Percentiles rank a stretch among this genome's conserved stretches.
These are phyloP conservation scores for Drosophila seguyi DNA, from an alignment of 1,140 invertebrate genomes.

Conservation along the genomic window DNA sequence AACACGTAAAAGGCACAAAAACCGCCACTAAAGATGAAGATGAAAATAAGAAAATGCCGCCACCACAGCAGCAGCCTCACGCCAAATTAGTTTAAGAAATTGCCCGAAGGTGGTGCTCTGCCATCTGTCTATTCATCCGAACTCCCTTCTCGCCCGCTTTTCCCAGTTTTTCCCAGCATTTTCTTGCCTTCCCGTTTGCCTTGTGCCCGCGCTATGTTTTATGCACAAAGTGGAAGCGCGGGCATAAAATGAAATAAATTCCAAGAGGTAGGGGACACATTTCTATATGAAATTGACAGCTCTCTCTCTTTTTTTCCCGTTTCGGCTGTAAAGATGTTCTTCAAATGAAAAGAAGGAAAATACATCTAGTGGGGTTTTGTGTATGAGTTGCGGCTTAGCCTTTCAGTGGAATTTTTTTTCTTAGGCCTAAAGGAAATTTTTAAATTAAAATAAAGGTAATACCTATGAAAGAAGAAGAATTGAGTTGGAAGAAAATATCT, in stretches of 20 bases:
- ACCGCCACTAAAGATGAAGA: constrained; percentile 18
- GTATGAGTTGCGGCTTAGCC: constrained; percentile 20
- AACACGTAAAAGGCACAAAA: constrained; percentile 48
- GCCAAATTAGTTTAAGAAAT: constrained; percentile 66
- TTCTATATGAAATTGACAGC: constrained; percentile 54
- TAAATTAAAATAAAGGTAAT: not conserved
- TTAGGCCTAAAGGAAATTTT: not conserved
- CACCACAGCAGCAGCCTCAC: constrained; percentile 49
- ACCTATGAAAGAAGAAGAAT: too few species aligned
- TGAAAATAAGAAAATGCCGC: constrained; percentile 34
- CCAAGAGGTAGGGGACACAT: constrained; percentile 11
- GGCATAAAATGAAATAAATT: constrained; percentile 56
- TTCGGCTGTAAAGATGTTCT: constrained; percentile 20
- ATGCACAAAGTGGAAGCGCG: constrained; percentile 50
- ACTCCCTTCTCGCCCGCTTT: not conserved
- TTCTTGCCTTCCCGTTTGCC: not conserved
- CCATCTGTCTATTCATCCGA: constrained; percentile 13
- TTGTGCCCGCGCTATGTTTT: constrained; percentile 27
- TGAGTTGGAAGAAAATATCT: too few species aligned
- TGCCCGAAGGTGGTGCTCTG: constrained; percentile 40
- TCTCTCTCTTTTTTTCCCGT: constrained; percentile 4
- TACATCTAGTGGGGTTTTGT: constrained; percentile 11
- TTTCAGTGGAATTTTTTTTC: constrained; percentile 3
- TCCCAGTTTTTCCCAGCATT: constrained; percentile 2
- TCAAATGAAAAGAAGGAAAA: constrained; percentile 9